phyloP scores from a whole-genome alignment of 2,888 invertebrate species.

The Apodemia duryi region DNA sequence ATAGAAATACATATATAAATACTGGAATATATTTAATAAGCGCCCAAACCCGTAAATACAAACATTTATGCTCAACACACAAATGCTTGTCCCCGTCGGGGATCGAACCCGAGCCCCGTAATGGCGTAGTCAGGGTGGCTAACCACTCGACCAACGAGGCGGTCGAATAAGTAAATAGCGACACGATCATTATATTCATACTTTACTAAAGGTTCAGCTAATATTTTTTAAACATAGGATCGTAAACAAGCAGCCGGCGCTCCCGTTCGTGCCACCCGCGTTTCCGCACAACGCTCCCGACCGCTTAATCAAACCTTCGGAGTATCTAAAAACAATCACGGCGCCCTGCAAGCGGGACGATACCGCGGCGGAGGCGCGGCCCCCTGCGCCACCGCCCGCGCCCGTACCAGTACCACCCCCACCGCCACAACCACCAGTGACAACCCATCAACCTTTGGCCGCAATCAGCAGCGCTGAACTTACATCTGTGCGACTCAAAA shows the following conservation, averaged over 20 bases:
- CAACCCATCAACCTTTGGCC: conserved; percentile 66
- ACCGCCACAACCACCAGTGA: conserved; percentile 51
- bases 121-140: no score
- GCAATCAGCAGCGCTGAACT: conserved; percentile 93
- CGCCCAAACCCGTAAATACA: no score
- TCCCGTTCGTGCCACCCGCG: conserved; percentile 95
- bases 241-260: conserved; percentile 90
- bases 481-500: conserved; percentile 88
- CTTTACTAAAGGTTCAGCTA: no score
- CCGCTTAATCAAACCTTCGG: conserved; percentile 94
- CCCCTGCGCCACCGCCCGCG: conserved; percentile 78
- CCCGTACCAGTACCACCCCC: conserved; percentile 57
- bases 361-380: conserved; percentile 78
- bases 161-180: no score
- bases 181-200: no score
- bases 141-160: no score
- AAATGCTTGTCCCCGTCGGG: no score
- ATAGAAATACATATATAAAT: no score
- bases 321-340: conserved; percentile 92
- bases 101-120: no score
- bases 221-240: no score
- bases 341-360: conserved; percentile 79
- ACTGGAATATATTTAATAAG: no score
- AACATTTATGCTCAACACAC: no score
- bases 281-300: conserved; percentile 90